Base-by-base conservation (phyloP, 1,140 invertebrate genomes). In the Anoplolepis gracilipes region DNA sequence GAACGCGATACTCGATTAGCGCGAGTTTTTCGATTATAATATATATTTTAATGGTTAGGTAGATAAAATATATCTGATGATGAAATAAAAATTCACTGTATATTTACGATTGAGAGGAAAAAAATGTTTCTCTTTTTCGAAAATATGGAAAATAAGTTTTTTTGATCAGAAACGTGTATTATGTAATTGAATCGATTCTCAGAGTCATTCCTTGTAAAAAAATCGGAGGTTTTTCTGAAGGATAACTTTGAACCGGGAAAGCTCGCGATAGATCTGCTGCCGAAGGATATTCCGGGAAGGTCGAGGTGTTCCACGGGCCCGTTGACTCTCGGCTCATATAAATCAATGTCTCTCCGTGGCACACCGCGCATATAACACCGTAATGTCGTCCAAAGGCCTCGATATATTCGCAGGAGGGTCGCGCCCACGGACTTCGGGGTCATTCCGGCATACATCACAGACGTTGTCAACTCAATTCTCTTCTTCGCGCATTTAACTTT, bases 321-420 rank as follows among this genome's bases (percentile, higher is more conserved):
- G 84, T 87, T 87, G 88, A 42, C 81, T 75, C 65, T 85, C 42
- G 75, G 55, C 53, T 75, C 57, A 57, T 92, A 92, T 92, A 92
- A 92, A 92, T 92, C 91, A 92, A 92, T 84, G 91, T 92, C 92
- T 85, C 85, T 92, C 81, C 84, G 65, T 69, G 87, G 86, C 86
- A 86, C 76, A 81, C 61, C 59, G 77, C 84, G 76, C 87, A 87
- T 91, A 91, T 92, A 92, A 86, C 85, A 88, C 69, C 59, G 72
- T 73, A 86, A 89, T 84, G 82, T 86, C 85, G 86, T 86, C 85
- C 87, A 88, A 90, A 87, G 81, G 55, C 79, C 87, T 82, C 87
- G 85, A 90, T 90, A 90, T 86, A 92, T 87, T 87, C 78, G 73
- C 73, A 64, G 59, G 75, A 85, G 84, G 86, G 86, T 91, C 84